Evolutionary conservation across 2,888 invertebrate genomes (phyloP), one percentile per base, ranked within the genome.

Genomic region (Lypha dubia): DNA sequence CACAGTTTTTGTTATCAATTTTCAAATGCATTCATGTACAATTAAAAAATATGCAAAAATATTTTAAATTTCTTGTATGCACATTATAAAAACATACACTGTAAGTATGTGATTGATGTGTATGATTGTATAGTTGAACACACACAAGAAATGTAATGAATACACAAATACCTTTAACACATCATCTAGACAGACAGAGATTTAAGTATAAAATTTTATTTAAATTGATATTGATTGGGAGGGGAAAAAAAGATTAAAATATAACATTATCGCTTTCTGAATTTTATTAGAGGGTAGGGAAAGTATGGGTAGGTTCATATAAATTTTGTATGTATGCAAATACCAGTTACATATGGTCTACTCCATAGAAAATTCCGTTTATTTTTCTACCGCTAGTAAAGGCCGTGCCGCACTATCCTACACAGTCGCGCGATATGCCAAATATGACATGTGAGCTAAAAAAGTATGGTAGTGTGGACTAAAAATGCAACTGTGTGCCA

Each of bases 1-100:
- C 46, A 46, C 65, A 46, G 28, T 32, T 32, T 46, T 9, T 63
- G 24, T 28, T 65, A 65, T 65, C 28, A 65, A 46, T 28, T 32
- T 65, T 46, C 32, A 46, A 46, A 65, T 24, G 15, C 32, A 58
- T 15, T 15, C 4, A 44, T 13, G 35, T 5, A 46, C 0, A 46
- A n/a, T 5, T 17, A 20, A 20, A 20, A 20, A 49, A 20, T 20
- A n/a, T 9, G 2, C 7, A 49, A 17, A 49, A 49, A 49, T 20
- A 49, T 49, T 49, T 22, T 22, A 11, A 49, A 49, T 49, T 49
- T 11, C 8, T 11, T 49, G 17, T 49, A 49, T 20, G 17, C 13
- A 46, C 46, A 46, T 46, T 11, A 38, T 3, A 38, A 38, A 38
- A 6, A 38, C 11, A 46, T 46, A 20, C 20, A n/a, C n/a, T n/a